A percentile compares a stretch with the other conserved stretches of the same genome.
These are phyloP conservation scores for Ciconia nigra DNA, from an alignment of 2,797 vertebrate species.

Conservation along the genomic window DNA sequence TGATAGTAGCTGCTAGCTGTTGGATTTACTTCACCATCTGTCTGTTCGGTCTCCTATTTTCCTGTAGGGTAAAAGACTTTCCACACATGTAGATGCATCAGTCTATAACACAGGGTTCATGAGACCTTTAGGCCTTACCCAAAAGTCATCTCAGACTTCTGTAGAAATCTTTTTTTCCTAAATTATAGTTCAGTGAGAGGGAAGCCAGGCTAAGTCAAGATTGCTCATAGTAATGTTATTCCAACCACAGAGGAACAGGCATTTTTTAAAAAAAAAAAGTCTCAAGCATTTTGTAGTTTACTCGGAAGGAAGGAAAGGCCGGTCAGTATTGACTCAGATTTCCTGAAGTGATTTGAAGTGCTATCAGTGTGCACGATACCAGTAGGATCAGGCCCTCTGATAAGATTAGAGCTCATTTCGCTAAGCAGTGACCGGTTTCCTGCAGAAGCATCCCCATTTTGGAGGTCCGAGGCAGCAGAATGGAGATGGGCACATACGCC, in stretches of 20 bases:
- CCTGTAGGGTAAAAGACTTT: neutral
- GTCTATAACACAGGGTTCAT: neutral
- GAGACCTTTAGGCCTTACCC: neutral
- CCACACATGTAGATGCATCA: neutral
- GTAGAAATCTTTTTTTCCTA: neutral
- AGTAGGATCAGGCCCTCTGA: neutral
- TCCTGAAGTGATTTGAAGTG: neutral
- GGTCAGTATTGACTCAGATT: neutral
- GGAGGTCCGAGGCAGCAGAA: neutral
- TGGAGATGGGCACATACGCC: rapidly evolving
- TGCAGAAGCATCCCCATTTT: neutral
- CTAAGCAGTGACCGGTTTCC: neutral
- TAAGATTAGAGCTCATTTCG: neutral
- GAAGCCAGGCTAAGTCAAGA: neutral
- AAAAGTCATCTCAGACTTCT: neutral
- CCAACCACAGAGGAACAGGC: neutral
- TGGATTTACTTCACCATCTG: neutral
- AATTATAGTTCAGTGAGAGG: neutral
- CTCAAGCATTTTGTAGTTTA: neutral
- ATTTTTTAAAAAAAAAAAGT: neutral
- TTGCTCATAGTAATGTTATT: neutral
- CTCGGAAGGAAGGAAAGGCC: neutral
- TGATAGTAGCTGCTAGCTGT: neutral
- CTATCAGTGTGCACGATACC: neutral
- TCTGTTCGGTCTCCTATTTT: neutral